phyloP scores from a whole-genome alignment of 2,888 invertebrate genomes.

The Cerceris rybyensis region DNA sequence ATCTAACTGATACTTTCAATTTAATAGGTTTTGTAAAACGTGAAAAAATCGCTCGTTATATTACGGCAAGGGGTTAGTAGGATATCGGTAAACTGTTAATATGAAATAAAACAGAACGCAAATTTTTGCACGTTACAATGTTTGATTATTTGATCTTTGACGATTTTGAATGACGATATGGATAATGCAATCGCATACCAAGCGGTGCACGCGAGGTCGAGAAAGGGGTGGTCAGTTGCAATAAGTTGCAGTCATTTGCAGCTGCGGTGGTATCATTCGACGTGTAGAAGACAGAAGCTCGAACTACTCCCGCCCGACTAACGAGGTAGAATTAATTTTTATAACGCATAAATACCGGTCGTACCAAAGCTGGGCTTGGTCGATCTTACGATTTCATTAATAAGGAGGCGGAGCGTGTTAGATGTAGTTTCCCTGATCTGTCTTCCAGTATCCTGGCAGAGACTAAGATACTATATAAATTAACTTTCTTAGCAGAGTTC shows the following conservation, averaged over 20 bases:
- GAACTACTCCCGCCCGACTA: constrained; percentile 23
- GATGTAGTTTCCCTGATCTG: constrained; percentile 38
- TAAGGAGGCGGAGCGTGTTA: constrained; percentile 37
- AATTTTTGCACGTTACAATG: too few relatives aligned
- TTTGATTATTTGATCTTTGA: neutral
- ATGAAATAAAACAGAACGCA: too few relatives aligned
- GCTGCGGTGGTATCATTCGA: constrained; percentile 19
- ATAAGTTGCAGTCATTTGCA: neutral
- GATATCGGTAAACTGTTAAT: too few relatives aligned
- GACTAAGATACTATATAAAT: neutral
- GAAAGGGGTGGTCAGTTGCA: neutral
- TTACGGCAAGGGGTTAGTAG: too few relatives aligned
- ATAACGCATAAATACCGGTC: constrained; percentile 41
- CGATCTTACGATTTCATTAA: constrained; percentile 43
- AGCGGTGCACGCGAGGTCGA: neutral
- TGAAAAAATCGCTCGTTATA: too few relatives aligned
- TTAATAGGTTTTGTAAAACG: too few relatives aligned
- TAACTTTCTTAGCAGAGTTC: neutral
- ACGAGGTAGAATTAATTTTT: constrained; percentile 50
- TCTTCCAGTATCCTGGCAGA: constrained; percentile 19
- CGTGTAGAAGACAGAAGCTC: constrained; percentile 27
- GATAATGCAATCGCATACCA: neutral
- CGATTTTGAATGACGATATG: constrained; percentile 6
- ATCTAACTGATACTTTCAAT: too few relatives aligned
- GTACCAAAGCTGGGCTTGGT: constrained; percentile 29